Evolutionary conservation across 2,888 invertebrate genomes (phyloP), one percentile per base, ranked within the genome.

Genomic region (Sisyra nigra): DNA sequence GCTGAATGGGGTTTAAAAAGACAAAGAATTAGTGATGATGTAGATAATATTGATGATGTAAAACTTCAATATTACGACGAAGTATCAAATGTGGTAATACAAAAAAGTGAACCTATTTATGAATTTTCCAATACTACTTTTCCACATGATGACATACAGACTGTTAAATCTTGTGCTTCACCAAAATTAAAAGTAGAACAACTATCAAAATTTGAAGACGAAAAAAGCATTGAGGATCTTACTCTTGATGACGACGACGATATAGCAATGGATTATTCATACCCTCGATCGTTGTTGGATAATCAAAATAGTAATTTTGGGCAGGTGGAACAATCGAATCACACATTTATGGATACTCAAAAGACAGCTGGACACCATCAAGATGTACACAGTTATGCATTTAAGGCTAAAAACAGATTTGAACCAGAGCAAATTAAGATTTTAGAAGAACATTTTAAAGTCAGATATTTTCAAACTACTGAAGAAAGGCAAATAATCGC

Each of bases 301-400:
- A 69, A 69, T 53, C 76, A 77, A 67, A 78, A 70, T 50, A 80
- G 80, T 68, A 79, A 71, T 61, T 76, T 76, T 56, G 74, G 74
- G 68, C 77, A 78, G 71, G 76, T 78, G 78, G 58, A 63, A 70
- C 71, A 48, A 61, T 61, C 64, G 47, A 44, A 40, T 36, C 24
- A 43, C 36, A 78, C 84, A 58, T 77, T 77, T 60, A 75, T 86
- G 71, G 79, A 81, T 62, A 81, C 84, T 61, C 84, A 81, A 69
- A 86, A 83, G 63, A 71, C 72, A 57, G 72, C 69, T 48, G 71
- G 72, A 67, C 76, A 78, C 68, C 84, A 84, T 66, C 76, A 86
- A 68, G 87, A 87, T 70, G 81, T 84, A 64, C 86, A 87, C 87
- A 87, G 87, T 87, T n/a, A n/a, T n/a, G n/a, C n/a, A n/a, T n/a